These are phyloP conservation scores for Lordiphosa stackelbergi DNA, from an alignment of 1,140 invertebrate genomes.

Conservation along the genomic window DNA sequence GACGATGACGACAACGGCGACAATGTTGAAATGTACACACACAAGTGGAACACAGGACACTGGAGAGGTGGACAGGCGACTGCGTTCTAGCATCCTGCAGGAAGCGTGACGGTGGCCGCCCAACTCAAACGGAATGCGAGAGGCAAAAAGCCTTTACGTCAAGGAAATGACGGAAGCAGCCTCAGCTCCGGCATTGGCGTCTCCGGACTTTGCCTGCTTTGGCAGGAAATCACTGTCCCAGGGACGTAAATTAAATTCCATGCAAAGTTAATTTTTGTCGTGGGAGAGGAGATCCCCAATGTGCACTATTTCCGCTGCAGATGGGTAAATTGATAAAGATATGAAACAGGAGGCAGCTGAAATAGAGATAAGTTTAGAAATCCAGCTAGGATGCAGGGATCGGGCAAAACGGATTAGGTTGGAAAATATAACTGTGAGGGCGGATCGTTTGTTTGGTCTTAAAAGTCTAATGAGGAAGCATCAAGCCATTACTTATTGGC, in stretches of 20 bases:
- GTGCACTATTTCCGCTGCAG: background rate
- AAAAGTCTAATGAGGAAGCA: no score
- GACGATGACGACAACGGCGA: slow-evolving; percentile 9
- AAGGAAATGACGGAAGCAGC: slow-evolving; percentile 74
- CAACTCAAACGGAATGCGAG: slow-evolving; percentile 35
- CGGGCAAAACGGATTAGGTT: no score
- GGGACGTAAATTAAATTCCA: slow-evolving; percentile 76
- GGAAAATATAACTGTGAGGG: no score
- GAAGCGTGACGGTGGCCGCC: slow-evolving; percentile 55
- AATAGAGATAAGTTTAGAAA: slow-evolving; percentile 8
- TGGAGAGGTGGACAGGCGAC: slow-evolving; percentile 34
- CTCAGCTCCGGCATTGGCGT: slow-evolving; percentile 33
- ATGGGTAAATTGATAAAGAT: background rate
- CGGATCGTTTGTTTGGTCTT: no score
- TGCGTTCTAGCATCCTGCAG: slow-evolving; percentile 67
- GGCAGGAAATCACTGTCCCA: slow-evolving; percentile 74
- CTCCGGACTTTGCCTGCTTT: slow-evolving; percentile 38
- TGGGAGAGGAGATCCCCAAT: background rate
- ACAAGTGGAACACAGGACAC: slow-evolving; percentile 27
- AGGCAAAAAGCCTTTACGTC: slow-evolving; percentile 53
- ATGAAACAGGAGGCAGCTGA: slow-evolving; percentile 6
- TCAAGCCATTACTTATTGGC: no score
- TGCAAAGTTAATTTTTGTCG: slow-evolving; percentile 66
- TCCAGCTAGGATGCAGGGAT: no score
- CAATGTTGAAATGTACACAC: slow-evolving; percentile 46